A percentile compares a stretch with the other conserved stretches of the same genome.
Evolutionary conservation across 2,113 vertebrate species (phyloP).

Genomic region (Plecturocebus donacophilus): DNA sequence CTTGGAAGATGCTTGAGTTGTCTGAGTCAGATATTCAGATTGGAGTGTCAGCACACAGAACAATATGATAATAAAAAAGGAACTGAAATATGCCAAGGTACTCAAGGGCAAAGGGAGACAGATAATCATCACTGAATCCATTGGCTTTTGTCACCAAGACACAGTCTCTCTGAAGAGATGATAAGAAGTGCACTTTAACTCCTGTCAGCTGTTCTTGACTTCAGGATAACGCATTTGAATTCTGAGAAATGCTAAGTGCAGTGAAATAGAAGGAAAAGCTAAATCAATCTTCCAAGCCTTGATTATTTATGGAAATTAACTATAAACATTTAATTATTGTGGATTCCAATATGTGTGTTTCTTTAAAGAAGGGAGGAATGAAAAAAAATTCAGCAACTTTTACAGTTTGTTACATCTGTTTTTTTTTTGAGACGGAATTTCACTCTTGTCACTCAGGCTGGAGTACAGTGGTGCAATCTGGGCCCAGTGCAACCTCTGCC

Average conservation of each 20-base stretch:
- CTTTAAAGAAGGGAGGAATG: neutral
- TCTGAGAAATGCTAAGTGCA: neutral
- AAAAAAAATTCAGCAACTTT: neutral
- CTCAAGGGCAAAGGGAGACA: neutral
- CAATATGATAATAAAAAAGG: neutral
- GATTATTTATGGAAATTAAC: constrained; percentile 34
- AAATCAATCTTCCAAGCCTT: neutral
- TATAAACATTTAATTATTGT: constrained; percentile 4
- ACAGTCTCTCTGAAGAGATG: neutral
- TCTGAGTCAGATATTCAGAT: neutral
- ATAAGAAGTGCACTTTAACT: too few relatives aligned
- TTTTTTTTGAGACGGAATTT: neutral
- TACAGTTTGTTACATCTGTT: neutral
- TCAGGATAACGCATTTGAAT: neutral
- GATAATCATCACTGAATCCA: neutral
- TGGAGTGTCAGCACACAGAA: neutral
- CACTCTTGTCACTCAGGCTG: too few relatives aligned
- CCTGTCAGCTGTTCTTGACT: neutral
- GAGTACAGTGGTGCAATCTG: too few relatives aligned
- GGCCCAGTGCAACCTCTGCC: too few relatives aligned
- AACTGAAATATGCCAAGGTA: neutral
- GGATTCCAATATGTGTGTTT: constrained; percentile 10
- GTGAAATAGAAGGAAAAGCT: neutral
- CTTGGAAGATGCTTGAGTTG: too few relatives aligned
- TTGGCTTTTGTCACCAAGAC: neutral